These are phyloP conservation scores for Gobio gobio DNA, from an alignment of 2,113 vertebrate genomes.

Conservation along the genomic window DNA sequence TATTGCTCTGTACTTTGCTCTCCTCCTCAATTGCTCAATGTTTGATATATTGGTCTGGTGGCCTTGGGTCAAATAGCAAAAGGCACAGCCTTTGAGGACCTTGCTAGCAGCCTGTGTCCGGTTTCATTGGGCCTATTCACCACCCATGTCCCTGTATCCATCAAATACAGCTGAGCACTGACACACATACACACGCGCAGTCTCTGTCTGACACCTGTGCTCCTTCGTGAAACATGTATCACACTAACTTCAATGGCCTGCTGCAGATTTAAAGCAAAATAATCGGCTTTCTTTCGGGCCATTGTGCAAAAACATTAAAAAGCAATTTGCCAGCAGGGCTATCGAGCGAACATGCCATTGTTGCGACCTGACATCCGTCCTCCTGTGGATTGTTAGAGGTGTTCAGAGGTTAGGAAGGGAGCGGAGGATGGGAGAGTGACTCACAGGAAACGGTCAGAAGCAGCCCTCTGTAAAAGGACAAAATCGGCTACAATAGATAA, in stretches of 20 bases:
- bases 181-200: constrained; percentile 60
- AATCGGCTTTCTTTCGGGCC: constrained; percentile 84
- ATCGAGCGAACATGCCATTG: constrained; percentile 66
- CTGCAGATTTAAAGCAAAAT: constrained; percentile 82
- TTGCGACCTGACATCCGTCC: constrained; percentile 66
- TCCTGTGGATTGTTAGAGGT: constrained; percentile 73
- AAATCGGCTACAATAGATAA: constrained; percentile 3
- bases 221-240: constrained; percentile 83
- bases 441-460: not conserved
- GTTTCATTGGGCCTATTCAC: constrained; percentile 71
- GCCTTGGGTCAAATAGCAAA: constrained; percentile 32
- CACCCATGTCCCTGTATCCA: constrained; percentile 74
- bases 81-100: constrained; percentile 23
- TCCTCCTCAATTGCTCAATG: constrained; percentile 46
- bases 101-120: constrained; percentile 25
- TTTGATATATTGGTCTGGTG: constrained; percentile 20
- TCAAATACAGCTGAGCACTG: constrained; percentile 66
- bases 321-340: constrained; percentile 80
- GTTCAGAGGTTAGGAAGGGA: constrained; percentile 58
- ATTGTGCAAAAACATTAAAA: constrained; percentile 80
- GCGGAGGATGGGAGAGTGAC: not conserved
- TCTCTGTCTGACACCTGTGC: constrained; percentile 75
- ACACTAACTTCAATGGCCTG: constrained; percentile 87
- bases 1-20: not conserved
- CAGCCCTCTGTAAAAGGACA: constrained; percentile 25